Conservation (phyloP, 1,140 invertebrate genomes). For the Heliothis virescens region DNA sequence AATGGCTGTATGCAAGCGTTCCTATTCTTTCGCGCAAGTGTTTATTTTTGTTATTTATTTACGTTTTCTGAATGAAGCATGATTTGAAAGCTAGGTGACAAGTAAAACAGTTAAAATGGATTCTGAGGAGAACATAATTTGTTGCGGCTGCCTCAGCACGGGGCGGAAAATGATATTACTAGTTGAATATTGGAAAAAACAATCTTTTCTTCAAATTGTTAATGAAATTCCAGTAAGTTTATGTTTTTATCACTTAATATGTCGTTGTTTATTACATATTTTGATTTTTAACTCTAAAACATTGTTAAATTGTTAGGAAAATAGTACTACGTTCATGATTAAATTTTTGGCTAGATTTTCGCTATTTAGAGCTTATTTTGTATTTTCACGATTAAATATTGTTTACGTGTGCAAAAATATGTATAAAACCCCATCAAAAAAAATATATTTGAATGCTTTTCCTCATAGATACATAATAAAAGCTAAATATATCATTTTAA, state of each 20-base stretch:
- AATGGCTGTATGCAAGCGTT: constrained; percentile 12
- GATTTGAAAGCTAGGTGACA: neutral
- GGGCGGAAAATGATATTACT: constrained; percentile 65
- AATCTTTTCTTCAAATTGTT: constrained; percentile 69
- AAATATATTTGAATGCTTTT: too few relatives aligned
- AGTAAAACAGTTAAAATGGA: constrained; percentile 44
- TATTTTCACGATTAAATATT: too few relatives aligned
- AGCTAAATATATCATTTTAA: too few relatives aligned
- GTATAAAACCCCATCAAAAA: too few relatives aligned
- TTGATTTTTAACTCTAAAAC: too few relatives aligned
- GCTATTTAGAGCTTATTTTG: too few relatives aligned
- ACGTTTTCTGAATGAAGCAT: constrained; percentile 30
- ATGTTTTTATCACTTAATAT: neutral
- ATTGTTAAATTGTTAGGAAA: too few relatives aligned
- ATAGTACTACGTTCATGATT: too few relatives aligned
- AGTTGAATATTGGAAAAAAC: constrained; percentile 59
- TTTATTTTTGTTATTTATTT: constrained; percentile 45
- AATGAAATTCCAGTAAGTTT: constrained; percentile 63
- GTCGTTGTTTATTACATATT: too few relatives aligned
- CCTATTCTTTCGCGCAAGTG: constrained; percentile 37
- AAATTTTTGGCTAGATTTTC: too few relatives aligned
- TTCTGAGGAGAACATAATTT: constrained; percentile 53
- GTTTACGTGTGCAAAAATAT: too few relatives aligned
- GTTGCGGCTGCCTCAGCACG: constrained; percentile 67
- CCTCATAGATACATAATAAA: too few relatives aligned